Conservation (phyloP, 2,888 invertebrate species). For the Mechanitis messenoides region DNA sequence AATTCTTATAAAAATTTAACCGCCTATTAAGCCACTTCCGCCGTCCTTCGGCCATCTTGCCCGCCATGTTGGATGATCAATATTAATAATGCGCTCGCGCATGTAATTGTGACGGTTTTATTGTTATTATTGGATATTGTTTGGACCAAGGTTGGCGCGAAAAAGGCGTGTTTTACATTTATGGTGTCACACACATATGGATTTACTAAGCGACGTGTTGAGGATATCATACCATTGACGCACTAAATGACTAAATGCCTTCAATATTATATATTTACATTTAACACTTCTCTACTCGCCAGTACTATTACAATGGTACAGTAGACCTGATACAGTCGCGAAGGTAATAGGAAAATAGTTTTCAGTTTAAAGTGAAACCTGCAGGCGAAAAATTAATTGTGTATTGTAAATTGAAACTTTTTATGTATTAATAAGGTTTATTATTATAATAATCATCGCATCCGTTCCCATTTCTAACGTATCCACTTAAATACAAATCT, state of each 20-base stretch:
- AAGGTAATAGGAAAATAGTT: background rate
- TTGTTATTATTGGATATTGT: slow-evolving; percentile 74
- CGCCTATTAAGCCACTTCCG: slow-evolving; percentile 37
- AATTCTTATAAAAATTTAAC: slow-evolving; percentile 33
- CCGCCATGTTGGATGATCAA: slow-evolving; percentile 41
- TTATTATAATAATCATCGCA: slow-evolving; percentile 36
- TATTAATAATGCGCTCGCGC: slow-evolving; percentile 45
- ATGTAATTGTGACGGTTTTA: slow-evolving; percentile 50
- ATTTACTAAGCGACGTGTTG: slow-evolving; percentile 37
- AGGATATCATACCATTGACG: slow-evolving; percentile 24
- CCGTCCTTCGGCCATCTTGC: slow-evolving; percentile 40
- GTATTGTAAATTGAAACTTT: background rate
- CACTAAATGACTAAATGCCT: slow-evolving; percentile 9
- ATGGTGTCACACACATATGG: slow-evolving; percentile 37
- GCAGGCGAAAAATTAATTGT: background rate
- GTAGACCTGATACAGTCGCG: too few relatives aligned
- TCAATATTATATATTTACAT: too few relatives aligned
- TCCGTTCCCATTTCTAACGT: slow-evolving; percentile 60
- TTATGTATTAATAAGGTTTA: background rate
- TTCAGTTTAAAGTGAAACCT: background rate
- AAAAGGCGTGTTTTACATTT: slow-evolving; percentile 58
- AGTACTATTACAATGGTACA: too few relatives aligned
- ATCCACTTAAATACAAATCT: slow-evolving; percentile 59
- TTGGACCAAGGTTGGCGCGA: slow-evolving; percentile 56
- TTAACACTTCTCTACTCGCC: too few relatives aligned